Base-by-base conservation (phyloP, 1,140 invertebrate genomes). In the Zaprionus ornatus region DNA sequence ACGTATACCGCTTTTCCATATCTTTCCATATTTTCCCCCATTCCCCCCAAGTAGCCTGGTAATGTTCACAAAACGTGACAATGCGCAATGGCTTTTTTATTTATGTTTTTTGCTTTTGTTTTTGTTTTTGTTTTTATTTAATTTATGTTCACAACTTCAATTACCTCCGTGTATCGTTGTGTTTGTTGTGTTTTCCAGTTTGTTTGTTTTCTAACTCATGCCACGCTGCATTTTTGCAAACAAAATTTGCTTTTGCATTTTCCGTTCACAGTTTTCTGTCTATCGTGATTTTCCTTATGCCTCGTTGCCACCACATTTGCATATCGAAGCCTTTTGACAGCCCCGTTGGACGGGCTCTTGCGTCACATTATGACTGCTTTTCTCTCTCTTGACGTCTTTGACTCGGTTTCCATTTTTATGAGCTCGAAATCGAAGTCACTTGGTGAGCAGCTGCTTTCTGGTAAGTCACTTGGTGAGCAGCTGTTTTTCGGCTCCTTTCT, bases 11-110 rank as follows among this genome's bases (percentile, higher is more conserved):
- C 27, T 77, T 81, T 79, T 76, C 63, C 77, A 74, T 32, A 32
- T 83, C 80, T 88, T 61, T 7, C n/a, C 75, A 81, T 56, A 52
- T 45, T 68, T 37, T n/a, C 73, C 42, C 42, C 52, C 56, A 35
- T 29, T 29, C 9, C 54, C 10, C 17, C 29, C 7, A 15, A 37
- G 23, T 32, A 45, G 17, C 13, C 57, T 19, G 27, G 56, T 77
- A 73, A 79, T 87, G 83, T 35, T 59, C 72, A 80, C 68, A 80
- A 88, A 68, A 88, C 84, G 83, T 87, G 83, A 87, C 84, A 72
- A 79, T 72, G 74, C 74, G 67, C 64, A 68, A 59, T 67, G 77
- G 27, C 23, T 50, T 68, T 81, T 68, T 71, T 79, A 35, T 62
- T 68, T 69, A 3, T 29, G 61, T 59, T 71, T 68, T 66, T 80